Evolutionary conservation across 2,888 invertebrate species (phyloP), one percentile per base, ranked within the genome.

Genomic region (Phalangium opilio): DNA sequence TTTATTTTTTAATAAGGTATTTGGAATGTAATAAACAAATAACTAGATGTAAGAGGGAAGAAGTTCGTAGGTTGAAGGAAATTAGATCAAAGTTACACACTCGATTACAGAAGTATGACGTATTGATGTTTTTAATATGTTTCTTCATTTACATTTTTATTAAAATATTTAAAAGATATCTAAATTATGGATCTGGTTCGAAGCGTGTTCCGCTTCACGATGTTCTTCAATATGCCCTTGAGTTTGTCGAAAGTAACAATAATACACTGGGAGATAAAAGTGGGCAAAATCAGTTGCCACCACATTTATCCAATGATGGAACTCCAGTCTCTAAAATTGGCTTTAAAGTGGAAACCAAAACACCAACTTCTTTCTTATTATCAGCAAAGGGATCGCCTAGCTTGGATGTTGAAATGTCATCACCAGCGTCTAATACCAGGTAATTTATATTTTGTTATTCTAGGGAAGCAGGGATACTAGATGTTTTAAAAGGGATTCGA

Each of bases 151-250:
- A n/a, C n/a, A n/a, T 14, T 43, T n/a, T 40, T 34, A 14, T 14
- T 34, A 2, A 43, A 17, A 11, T 21, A 15, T 38, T 14, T 47
- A 14, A 38, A 55, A 66, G 66, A 55, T 66, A 64, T 57, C 57
- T 64, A 36, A 62, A 64, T 50, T 66, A 63, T 54, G 65, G 67
- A 17, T 63, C 63, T 40, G 66, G 65, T 14, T 57, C 59, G 21
- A 64, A 65, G 50, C 59, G 66, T 27, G 63, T 66, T 49, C 67
- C 68, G 8, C 58, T 68, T 14, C 63, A 63, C 44, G 66, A 67
- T 50, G 64, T 68, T 10, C 56, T 68, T 18, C 60, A 64, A 45
- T 66, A 63, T 53, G 64, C 67, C 17, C 55, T 68, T 39, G 66
- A 68, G 47, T 68, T 68, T 62, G 68, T 65, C 7, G 61, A 65